Evolutionary conservation across 2,888 invertebrate genomes (phyloP).

Genomic region (Melanostoma mellinum): DNA sequence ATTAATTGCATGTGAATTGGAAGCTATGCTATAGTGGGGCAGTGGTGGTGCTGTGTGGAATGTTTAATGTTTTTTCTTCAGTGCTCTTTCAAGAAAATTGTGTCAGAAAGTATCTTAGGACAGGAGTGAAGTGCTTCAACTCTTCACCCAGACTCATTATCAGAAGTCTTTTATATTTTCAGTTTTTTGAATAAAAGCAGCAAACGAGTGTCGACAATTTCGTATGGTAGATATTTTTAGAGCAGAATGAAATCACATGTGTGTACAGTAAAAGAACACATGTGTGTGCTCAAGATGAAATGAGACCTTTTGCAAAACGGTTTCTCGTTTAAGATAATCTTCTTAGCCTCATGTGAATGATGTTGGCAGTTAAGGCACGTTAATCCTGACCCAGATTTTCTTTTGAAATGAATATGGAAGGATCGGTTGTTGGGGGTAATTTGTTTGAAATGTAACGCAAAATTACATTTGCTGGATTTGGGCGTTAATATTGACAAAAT

Average conservation of each 20-base stretch:
- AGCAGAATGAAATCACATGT: slow-evolving; percentile 26
- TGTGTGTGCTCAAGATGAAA: slow-evolving; percentile 17
- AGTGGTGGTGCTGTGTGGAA: slow-evolving; percentile 39
- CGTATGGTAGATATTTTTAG: slow-evolving; percentile 49
- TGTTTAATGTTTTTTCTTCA: slow-evolving; percentile 27
- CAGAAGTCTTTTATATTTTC: slow-evolving; percentile 45
- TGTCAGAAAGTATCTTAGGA: background rate
- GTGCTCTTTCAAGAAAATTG: slow-evolving; percentile 10
- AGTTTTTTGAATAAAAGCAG: background rate
- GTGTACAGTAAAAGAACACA: slow-evolving; percentile 3
- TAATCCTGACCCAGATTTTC: slow-evolving; percentile 42
- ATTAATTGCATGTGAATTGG: slow-evolving; percentile 63
- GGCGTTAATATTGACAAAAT: too few species aligned
- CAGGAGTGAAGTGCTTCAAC: background rate
- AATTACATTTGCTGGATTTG: too few species aligned
- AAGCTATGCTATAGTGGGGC: slow-evolving; percentile 35
- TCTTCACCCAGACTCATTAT: slow-evolving; percentile 52
- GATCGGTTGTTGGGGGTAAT: too few species aligned
- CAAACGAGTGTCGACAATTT: background rate
- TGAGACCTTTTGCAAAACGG: slow-evolving; percentile 4
- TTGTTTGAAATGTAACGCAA: too few species aligned
- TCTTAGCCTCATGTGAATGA: slow-evolving; percentile 30
- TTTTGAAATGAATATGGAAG: background rate
- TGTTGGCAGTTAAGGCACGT: slow-evolving; percentile 6
- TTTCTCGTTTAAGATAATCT: slow-evolving; percentile 28